These are phyloP conservation scores for Galago senegalensis DNA, from an alignment of 2,797 vertebrate species.

Conservation along the genomic window DNA sequence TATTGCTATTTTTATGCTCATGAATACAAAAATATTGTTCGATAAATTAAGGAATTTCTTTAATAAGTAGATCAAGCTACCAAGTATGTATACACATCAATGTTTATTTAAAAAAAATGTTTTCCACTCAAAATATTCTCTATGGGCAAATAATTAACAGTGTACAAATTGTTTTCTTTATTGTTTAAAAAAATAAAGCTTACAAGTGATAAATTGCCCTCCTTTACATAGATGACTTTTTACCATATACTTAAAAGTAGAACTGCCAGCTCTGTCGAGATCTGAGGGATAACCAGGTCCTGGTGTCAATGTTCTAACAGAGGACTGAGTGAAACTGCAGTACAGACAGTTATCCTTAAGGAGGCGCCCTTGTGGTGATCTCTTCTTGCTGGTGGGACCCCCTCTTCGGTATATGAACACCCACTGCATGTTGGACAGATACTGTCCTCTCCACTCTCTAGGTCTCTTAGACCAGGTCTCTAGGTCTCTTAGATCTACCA, in stretches of 20 bases:
- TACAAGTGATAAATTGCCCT: not conserved
- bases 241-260: constrained; percentile 7
- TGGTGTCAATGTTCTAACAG: not conserved
- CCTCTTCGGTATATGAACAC: not conserved
- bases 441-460: not conserved
- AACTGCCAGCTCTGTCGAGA: not conserved
- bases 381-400: not conserved
- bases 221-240: constrained; percentile 34
- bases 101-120: not conserved
- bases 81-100: not conserved
- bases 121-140: constrained; percentile 26
- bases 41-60: constrained; percentile 13
- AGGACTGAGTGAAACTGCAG: not conserved
- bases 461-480: not conserved
- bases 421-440: not conserved
- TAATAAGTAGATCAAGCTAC: not conserved
- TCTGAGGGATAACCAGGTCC: not conserved
- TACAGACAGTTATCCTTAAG: not conserved
- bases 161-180: constrained; percentile 46
- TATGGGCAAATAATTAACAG: constrained; percentile 27
- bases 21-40: not conserved
- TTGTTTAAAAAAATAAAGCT: constrained; percentile 58
- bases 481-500: not conserved
- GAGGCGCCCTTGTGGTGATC: not conserved
- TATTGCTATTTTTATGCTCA: constrained; percentile 4